Conservation (phyloP, 2,113 vertebrate genomes). For the Melanotaenia duboulayi region DNA sequence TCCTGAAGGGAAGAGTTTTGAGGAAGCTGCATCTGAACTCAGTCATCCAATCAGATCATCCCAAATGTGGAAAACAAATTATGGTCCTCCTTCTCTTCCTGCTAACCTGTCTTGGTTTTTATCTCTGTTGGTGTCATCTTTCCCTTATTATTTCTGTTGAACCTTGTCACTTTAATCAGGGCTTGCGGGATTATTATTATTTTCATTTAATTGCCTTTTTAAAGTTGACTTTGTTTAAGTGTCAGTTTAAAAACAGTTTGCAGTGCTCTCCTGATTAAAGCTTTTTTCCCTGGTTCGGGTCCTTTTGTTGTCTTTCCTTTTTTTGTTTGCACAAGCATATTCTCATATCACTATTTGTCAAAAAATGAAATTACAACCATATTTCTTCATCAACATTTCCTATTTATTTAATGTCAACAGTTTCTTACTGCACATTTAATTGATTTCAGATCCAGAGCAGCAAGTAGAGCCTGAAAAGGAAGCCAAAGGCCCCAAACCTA, state of each 20-base stretch:
- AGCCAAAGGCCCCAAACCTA: slow-evolving; percentile 81
- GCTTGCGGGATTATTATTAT: slow-evolving; percentile 12
- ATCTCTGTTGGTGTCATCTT: slow-evolving; percentile 40
- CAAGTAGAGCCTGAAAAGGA: slow-evolving; percentile 81
- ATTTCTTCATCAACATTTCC: too few relatives aligned
- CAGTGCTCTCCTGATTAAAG: slow-evolving; percentile 33
- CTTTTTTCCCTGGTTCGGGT: slow-evolving; percentile 34
- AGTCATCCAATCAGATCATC: slow-evolving; percentile 66
- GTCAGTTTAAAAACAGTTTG: slow-evolving; percentile 15
- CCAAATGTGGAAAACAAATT: slow-evolving; percentile 36
- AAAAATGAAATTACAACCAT: background rate
- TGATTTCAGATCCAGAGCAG: slow-evolving; percentile 70
- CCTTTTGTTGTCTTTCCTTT: slow-evolving; percentile 26
- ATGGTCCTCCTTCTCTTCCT: slow-evolving; percentile 46
- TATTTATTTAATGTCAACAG: background rate
- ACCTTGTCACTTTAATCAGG: slow-evolving; percentile 19
- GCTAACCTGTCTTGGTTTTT: slow-evolving; percentile 51
- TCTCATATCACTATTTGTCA: slow-evolving; percentile 5
- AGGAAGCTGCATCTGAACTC: slow-evolving; percentile 47
- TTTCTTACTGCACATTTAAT: slow-evolving; percentile 1
- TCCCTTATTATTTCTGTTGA: slow-evolving; percentile 37
- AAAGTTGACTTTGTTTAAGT: slow-evolving; percentile 14
- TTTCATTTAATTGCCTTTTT: background rate
- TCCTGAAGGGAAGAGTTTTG: slow-evolving; percentile 43
- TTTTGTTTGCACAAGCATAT: slow-evolving; percentile 6